Percentiles rank a stretch among this genome's conserved stretches.
Conservation (phyloP, 2,113 vertebrate genomes). For the Prochilodus magdalenae region DNA sequence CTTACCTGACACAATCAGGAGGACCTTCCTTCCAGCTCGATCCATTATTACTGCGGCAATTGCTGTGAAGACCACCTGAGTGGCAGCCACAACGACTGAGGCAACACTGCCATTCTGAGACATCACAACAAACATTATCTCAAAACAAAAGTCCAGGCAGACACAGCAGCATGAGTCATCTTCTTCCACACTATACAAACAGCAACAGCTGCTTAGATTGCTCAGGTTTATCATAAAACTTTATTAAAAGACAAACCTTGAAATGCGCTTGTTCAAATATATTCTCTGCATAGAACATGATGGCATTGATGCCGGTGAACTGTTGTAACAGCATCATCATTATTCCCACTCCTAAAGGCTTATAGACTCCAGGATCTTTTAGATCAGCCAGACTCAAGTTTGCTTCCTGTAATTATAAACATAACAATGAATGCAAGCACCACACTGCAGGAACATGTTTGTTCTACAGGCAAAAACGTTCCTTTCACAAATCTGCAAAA, state of each 20-base stretch:
- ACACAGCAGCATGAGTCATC: neutral
- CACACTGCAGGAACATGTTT: neutral
- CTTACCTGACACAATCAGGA: constrained; percentile 87
- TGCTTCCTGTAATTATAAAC: constrained; percentile 64
- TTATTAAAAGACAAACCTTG: constrained; percentile 73
- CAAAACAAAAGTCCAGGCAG: neutral
- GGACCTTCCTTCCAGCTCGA: constrained; percentile 86
- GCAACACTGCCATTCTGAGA: constrained; percentile 85
- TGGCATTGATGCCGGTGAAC: constrained; percentile 90
- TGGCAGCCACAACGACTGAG: constrained; percentile 82
- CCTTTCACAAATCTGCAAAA: no score
- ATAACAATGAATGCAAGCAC: no score
- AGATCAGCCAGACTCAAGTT: constrained; percentile 78
- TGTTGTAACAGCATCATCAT: constrained; percentile 93
- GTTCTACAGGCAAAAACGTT: no score
- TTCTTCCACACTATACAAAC: no score
- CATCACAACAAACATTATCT: neutral
- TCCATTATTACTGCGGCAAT: constrained; percentile 88
- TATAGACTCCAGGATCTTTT: constrained; percentile 82
- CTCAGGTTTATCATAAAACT: neutral
- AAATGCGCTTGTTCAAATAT: constrained; percentile 91
- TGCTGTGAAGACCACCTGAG: constrained; percentile 89
- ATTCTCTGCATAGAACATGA: constrained; percentile 93
- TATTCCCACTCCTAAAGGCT: constrained; percentile 85
- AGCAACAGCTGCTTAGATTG: neutral